These are phyloP conservation scores for Indicator indicator DNA, from an alignment of 2,113 vertebrate species.

Conservation along the genomic window DNA sequence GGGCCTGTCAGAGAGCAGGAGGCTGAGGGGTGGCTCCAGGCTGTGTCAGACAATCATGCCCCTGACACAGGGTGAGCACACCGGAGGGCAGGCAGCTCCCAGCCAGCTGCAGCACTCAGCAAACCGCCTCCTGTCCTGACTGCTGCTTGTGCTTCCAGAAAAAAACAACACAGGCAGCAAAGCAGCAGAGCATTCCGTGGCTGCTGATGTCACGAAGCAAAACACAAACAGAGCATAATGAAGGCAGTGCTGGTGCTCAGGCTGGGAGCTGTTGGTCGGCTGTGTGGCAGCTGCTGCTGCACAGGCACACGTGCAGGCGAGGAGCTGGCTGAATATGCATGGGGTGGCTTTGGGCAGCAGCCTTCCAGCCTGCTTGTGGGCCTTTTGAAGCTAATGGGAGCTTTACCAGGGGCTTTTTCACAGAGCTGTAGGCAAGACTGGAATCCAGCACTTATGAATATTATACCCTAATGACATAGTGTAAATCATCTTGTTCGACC, in stretches of 20 bases:
- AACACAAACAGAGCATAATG: not conserved
- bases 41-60: not conserved
- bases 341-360: constrained; percentile 58
- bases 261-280: constrained; percentile 2
- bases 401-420: constrained; percentile 73
- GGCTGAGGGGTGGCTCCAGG: constrained; percentile 15
- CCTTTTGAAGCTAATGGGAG: constrained; percentile 72
- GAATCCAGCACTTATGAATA: constrained; percentile 46
- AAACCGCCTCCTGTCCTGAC: not conserved
- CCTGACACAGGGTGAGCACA: not conserved
- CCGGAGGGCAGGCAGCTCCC: not conserved
- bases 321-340: constrained; percentile 44
- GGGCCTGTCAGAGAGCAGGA: not conserved
- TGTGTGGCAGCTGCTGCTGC: not conserved
- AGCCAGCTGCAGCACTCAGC: not conserved
- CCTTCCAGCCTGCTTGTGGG: constrained; percentile 47
- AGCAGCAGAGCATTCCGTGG: not conserved
- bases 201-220: not conserved
- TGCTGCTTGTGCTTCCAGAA: not conserved
- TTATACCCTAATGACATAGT: constrained; percentile 25
- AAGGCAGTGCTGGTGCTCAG: not conserved
- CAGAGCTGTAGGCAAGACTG: constrained; percentile 67
- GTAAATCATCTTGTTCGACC: constrained; percentile 49
- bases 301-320: constrained; percentile 34
- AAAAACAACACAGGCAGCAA: too few species aligned